Evolutionary conservation across 92 coral and sea anemone genomes (phyloP), one percentile per base, ranked within the genome.

Genomic region (Bergia puertoricense): DNA sequence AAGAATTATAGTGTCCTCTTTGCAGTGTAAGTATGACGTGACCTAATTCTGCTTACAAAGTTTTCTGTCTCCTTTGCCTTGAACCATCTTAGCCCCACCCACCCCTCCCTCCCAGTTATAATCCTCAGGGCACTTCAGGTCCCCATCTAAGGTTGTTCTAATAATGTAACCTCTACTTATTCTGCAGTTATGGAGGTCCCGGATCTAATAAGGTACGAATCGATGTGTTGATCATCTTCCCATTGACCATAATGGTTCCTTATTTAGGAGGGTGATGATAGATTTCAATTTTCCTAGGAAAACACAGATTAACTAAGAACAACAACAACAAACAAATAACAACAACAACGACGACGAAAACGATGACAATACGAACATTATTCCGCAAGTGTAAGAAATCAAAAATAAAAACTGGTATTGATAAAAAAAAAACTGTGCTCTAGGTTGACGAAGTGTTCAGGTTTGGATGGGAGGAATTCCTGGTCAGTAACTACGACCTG

Each of bases 1-100:
- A 96, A 96, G 92, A 95, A 96, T 89, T 96, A 96, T 50, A 95
- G 93, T 22, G 99, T 96, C n/a, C 94, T 92, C 41, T 94, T 96
- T 75, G 91, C 91, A 41, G 98, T 96, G 99, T 96, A 81, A 92
- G 99, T 92, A 37, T 41, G 2, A 5, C 36, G 43, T 4, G 30
- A 14, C 11, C 8, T 5, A 1, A 36, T 2, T 37, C 30, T 39
- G 13, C 44, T 41, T 59, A 51, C 36, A 7, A 30, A 37, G 20
- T 15, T 81, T 56, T 15, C 67, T 57, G 22, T 57, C 67, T 57
- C 22, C 22, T 57, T 57, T 14, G 67, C 13, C 43, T 76, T 37
- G 43, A 40, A 9, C 8, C 40, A 23, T 30, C 76, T 72, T 14
- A 10, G n/a, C 14, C 76, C 42, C 39, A 0, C 76, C 39, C 30